phyloP scores from a whole-genome alignment of 2,113 vertebrate genomes.

The Motacilla tschutschensis region DNA sequence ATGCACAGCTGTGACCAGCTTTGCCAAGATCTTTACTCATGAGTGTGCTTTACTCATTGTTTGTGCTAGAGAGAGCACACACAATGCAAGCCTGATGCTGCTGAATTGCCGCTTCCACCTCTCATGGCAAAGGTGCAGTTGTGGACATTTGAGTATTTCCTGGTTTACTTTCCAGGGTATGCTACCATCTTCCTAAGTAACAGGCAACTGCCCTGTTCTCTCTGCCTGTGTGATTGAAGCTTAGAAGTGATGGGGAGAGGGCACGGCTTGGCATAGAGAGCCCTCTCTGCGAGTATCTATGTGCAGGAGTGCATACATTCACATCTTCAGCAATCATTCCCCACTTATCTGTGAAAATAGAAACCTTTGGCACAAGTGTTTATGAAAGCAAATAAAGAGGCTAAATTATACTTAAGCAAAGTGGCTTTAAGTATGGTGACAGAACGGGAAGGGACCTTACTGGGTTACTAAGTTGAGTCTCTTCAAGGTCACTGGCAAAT shows the following conservation, averaged over 20 bases:
- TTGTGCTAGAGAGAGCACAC: neutral
- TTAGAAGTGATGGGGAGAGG: neutral
- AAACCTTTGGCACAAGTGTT: neutral
- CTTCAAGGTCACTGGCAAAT: neutral
- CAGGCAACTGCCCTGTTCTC: neutral
- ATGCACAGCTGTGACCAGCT: neutral
- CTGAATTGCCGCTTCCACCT: rapidly evolving
- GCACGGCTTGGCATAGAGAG: neutral
- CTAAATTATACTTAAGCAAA: neutral
- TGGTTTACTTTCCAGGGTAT: neutral
- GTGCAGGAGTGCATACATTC: neutral
- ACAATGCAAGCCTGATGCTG: neutral
- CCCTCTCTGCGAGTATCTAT: neutral
- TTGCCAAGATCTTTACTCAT: neutral
- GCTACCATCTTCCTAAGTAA: neutral
- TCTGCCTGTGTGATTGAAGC: neutral
- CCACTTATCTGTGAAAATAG: neutral
- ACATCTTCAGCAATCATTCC: neutral
- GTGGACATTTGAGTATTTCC: neutral
- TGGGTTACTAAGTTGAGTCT: neutral
- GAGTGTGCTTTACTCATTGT: too few relatives aligned
- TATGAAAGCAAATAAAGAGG: neutral
- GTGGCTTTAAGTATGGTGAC: neutral
- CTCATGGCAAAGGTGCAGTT: neutral
- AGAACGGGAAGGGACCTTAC: neutral